Conservation (phyloP, 2,797 vertebrate genomes). For the Perdix hodgsoniae region DNA sequence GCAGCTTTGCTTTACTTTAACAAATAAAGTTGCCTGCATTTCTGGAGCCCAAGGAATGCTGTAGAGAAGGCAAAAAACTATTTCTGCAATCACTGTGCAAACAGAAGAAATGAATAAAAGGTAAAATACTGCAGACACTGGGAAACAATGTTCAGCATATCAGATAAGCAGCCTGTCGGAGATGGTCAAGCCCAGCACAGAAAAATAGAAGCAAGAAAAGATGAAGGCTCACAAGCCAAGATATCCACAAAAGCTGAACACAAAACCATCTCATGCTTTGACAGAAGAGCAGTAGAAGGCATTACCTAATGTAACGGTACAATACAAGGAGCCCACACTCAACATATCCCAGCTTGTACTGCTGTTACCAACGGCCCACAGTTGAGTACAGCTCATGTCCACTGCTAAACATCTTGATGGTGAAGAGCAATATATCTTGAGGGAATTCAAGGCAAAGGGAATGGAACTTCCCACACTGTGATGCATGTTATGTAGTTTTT, state of each 20-base stretch:
- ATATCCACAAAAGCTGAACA: not conserved
- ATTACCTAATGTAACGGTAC: not conserved
- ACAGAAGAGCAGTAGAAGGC: not conserved
- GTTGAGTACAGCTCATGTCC: accelerated
- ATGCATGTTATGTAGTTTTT: not conserved
- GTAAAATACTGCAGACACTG: not conserved
- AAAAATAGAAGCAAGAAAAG: not conserved
- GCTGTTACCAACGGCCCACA: not conserved
- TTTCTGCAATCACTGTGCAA: conserved; percentile 22
- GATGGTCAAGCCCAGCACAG: accelerated
- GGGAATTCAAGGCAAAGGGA: not conserved
- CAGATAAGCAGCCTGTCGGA: not conserved
- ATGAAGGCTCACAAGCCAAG: accelerated
- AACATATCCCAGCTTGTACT: accelerated
- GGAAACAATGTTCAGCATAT: not conserved
- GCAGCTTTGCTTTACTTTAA: conserved; percentile 30
- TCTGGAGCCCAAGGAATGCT: conserved; percentile 20
- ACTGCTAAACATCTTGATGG: not conserved
- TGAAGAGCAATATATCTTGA: not conserved
- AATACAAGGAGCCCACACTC: not conserved
- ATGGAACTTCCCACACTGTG: not conserved
- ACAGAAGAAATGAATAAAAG: not conserved
- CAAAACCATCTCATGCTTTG: not conserved
- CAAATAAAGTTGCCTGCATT: not conserved
- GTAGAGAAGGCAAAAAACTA: conserved; percentile 36